Evolutionary conservation across 30 jellyfish, hydroid and myxozoan species (phyloP), one percentile per base, ranked within the genome.

Genomic region (Pseudorhiza aurosa): DNA sequence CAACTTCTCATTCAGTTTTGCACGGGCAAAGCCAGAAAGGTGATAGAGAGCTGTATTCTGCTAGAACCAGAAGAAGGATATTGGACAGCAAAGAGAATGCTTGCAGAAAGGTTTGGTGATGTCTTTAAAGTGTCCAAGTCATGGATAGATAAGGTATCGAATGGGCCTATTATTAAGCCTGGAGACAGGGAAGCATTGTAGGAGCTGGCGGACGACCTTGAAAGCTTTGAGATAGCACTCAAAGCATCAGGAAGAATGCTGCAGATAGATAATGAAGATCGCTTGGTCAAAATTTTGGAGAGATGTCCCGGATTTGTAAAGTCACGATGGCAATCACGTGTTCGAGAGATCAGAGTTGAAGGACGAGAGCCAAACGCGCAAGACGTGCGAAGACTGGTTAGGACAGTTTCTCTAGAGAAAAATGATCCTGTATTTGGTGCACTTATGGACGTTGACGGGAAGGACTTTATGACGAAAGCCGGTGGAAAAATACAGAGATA

Each of bases 361-460:
- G 77, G 79, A 75, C 50, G 65, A 8, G 65, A 75, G 2, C 88
- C 88, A 22, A 51, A 28, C 22, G 55, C 57, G 24, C 76, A 73
- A 50, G 80, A 75, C 21, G 56, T 72, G 59, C 2, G 73, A 21
- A 40, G 32, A 15, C 28, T 31, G 67, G 51, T 75, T 37, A 51
- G 65, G 35, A 4, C 31, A 0, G 10, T 36, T 0, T 18, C 78
- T 0, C 1, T 0, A 8, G 88, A 75, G 68, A 75, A 75, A 51
- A 75, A 55, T 40, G 89, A 77, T 46, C 82, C 89, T 2, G 89
- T 77, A 3, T 77, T 39, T 77, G 89, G 89, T 47, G 72, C 25
- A 2, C 1, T 26, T 29, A 58, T 60, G 81, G 82, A 77, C 24
- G 58, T 39, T 22, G 72, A 35, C 0, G 43, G 44, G 0, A 73